phyloP scores from a whole-genome alignment of 1,140 invertebrate species.

The Caerostris extrusa region DNA sequence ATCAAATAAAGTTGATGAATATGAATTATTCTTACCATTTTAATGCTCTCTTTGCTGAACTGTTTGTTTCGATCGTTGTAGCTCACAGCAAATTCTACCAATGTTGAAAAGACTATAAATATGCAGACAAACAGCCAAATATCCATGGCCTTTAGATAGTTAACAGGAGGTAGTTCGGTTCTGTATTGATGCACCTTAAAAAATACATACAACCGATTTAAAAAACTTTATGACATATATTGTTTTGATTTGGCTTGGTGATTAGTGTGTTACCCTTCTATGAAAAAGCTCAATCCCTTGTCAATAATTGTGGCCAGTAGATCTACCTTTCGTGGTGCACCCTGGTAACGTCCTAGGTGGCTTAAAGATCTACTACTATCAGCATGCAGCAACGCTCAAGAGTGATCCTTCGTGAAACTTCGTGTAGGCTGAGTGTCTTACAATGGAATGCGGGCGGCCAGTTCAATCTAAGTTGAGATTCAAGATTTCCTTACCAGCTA shows the following conservation, averaged over 20 bases:
- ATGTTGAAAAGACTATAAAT: constrained; percentile 81
- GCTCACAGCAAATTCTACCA: constrained; percentile 81
- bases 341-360: no score
- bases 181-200: constrained; percentile 73
- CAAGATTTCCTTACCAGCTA: no score
- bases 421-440: no score
- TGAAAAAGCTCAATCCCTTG: not conserved
- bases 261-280: not conserved
- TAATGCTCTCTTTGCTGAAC: not conserved
- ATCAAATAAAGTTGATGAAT: no score
- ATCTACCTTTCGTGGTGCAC: no score
- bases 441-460: no score
- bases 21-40: not conserved
- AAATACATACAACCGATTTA: not conserved
- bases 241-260: not conserved
- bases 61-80: constrained; percentile 40
- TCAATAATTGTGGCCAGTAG: no score
- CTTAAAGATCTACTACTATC: no score
- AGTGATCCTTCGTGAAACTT: no score
- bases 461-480: no score
- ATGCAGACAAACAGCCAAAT: constrained; percentile 80
- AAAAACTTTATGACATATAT: not conserved
- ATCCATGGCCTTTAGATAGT: constrained; percentile 79
- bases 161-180: constrained; percentile 75
- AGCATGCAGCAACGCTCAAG: no score